phyloP scores from a whole-genome alignment of 1,140 invertebrate genomes.

The Anagrus nilaparvatae region DNA sequence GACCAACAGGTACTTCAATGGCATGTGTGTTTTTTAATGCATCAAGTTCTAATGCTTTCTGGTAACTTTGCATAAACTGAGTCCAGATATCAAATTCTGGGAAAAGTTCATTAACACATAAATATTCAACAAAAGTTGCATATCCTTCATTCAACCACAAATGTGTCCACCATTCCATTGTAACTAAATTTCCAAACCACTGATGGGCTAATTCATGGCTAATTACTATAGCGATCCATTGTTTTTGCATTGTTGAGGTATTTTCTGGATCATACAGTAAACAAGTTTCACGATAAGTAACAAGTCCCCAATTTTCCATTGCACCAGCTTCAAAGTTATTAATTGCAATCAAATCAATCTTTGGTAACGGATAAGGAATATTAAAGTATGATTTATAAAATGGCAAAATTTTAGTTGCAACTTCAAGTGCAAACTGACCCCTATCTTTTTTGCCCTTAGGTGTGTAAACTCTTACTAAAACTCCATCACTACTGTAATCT shows the following conservation, averaged over 20 bases:
- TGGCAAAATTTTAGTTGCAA: conserved; percentile 74
- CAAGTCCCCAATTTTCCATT: conserved; percentile 95
- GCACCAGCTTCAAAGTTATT: conserved; percentile 85
- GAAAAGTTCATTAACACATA: conserved; percentile 79
- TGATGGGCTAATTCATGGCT: conserved; percentile 84
- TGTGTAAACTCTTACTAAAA: conserved; percentile 83
- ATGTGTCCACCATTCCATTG: conserved; percentile 85
- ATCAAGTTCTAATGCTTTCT: conserved; percentile 76
- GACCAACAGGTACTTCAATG: conserved; percentile 79
- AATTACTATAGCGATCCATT: conserved; percentile 79
- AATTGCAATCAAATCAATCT: conserved; percentile 92
- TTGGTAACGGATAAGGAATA: conserved; percentile 90
- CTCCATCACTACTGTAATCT: conserved; percentile 65
- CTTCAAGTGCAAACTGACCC: conserved; percentile 82
- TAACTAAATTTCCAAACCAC: conserved; percentile 84
- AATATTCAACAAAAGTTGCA: conserved; percentile 78
- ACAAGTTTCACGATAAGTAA: conserved; percentile 75
- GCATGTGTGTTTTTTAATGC: conserved; percentile 83
- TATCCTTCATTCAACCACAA: conserved; percentile 91
- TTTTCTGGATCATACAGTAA: conserved; percentile 71
- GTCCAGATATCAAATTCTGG: conserved; percentile 91
- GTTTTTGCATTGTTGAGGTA: conserved; percentile 71
- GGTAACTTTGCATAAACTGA: conserved; percentile 79
- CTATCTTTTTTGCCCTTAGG: conserved; percentile 86
- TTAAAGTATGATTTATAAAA: conserved; percentile 93